Conservation (phyloP, 2,888 invertebrate species). For the Phoronis australis region DNA sequence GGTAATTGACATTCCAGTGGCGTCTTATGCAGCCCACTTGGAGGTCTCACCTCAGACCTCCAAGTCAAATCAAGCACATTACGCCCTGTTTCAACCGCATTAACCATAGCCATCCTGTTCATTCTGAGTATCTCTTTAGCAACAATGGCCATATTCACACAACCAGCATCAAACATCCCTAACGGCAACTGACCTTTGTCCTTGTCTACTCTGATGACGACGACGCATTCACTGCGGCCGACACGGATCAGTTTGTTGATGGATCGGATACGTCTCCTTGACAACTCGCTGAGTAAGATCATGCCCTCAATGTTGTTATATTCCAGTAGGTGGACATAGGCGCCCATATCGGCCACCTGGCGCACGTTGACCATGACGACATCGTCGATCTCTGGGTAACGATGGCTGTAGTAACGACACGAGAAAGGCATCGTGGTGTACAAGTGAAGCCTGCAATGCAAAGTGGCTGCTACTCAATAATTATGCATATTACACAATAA, state of each 20-base stretch:
- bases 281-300: conserved; percentile 96
- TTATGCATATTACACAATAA: no score
- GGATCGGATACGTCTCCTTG: conserved; percentile 95
- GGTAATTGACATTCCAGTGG: no score
- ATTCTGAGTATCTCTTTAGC: no score
- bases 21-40: no score
- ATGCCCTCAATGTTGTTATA: conserved; percentile 98
- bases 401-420: conserved; percentile 89
- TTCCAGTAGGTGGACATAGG: conserved; percentile 94
- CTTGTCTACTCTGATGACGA: conserved; percentile 97
- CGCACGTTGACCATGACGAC: conserved; percentile 99
- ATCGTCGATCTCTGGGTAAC: conserved; percentile 97
- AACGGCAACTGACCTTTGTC: conserved; percentile 91
- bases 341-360: conserved; percentile 98
- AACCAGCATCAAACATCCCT: no score
- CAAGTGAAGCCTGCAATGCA: no score
- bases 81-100: no score
- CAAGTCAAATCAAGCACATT: no score
- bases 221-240: conserved; percentile 97
- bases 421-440: conserved; percentile 43
- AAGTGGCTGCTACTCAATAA: no score
- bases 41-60: no score
- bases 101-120: no score
- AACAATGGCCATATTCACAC: no score
- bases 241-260: conserved; percentile 99